phyloP scores from a whole-genome alignment of 2,113 vertebrate genomes.

The Zosterops borbonicus region DNA sequence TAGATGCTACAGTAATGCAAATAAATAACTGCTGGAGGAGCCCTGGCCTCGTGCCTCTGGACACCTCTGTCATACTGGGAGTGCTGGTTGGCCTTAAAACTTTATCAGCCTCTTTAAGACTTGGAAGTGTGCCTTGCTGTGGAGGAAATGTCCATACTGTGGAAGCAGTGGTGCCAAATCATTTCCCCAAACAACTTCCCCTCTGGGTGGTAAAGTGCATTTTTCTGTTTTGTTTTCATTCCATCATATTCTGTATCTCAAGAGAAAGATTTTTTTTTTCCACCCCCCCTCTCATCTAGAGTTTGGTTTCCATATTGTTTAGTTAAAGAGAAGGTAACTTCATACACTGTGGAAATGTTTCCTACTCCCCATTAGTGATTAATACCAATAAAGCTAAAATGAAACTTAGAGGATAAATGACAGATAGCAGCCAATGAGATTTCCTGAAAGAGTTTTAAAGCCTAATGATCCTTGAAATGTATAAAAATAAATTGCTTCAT shows the following conservation, averaged over 20 bases:
- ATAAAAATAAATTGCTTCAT: slow-evolving; percentile 69
- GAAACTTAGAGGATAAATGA: slow-evolving; percentile 34
- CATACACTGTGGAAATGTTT: slow-evolving; percentile 49
- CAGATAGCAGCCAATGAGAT: slow-evolving; percentile 41
- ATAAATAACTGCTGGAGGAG: not conserved
- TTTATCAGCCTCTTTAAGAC: slow-evolving; percentile 29
- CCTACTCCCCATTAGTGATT: slow-evolving; percentile 34
- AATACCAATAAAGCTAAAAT: slow-evolving; percentile 31
- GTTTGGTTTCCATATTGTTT: slow-evolving; percentile 47
- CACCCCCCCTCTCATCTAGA: not conserved
- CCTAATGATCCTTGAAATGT: slow-evolving; percentile 55
- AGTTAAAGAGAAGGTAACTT: slow-evolving; percentile 46
- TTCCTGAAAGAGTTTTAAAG: slow-evolving; percentile 55
- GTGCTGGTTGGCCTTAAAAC: slow-evolving; percentile 22
- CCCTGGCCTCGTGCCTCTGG: not conserved
- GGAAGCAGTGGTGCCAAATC: slow-evolving; percentile 28
- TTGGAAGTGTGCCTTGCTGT: slow-evolving; percentile 45
- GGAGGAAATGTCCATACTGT: slow-evolving; percentile 53
- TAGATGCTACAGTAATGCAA: not conserved
- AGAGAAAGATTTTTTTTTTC: not conserved
- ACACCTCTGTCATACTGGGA: not conserved
- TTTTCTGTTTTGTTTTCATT: slow-evolving; percentile 67
- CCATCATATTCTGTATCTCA: slow-evolving; percentile 24
- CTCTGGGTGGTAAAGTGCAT: slow-evolving; percentile 62
- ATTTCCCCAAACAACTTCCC: slow-evolving; percentile 16